phyloP scores from a whole-genome alignment of 2,888 invertebrate species.

The Microdon myrmicae region DNA sequence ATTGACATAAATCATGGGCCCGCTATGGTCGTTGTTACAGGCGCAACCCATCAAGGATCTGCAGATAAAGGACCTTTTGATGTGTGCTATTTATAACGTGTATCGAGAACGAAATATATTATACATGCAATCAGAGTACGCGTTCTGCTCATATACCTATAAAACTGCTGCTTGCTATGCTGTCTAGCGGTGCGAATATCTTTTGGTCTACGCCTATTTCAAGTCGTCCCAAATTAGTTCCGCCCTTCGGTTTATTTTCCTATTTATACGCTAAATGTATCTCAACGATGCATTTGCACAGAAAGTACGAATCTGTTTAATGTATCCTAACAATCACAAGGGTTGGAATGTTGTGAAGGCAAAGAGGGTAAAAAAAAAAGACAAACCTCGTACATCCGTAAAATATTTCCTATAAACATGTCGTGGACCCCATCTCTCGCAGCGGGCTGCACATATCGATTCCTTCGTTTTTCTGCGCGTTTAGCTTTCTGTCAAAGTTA shows the following conservation, averaged over 20 bases:
- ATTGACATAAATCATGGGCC: conserved; percentile 51
- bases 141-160: not conserved
- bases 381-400: conserved; percentile 26
- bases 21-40: conserved; percentile 34
- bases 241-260: conserved; percentile 67
- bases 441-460: conserved; percentile 6
- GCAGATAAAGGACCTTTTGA: conserved; percentile 22
- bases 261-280: conserved; percentile 59
- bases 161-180: conserved; percentile 20
- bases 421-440: not conserved
- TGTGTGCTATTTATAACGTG: conserved; percentile 44
- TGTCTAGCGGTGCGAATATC: conserved; percentile 49
- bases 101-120: no score
- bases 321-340: conserved; percentile 15
- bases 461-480: conserved; percentile 48
- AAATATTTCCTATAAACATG: conserved; percentile 36
- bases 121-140: conserved; percentile 3
- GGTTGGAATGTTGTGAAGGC: conserved; percentile 13
- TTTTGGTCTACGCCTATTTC: conserved; percentile 38
- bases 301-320: conserved; percentile 16
- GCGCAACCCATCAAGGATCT: conserved; percentile 16
- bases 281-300: conserved; percentile 38
- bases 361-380: conserved; percentile 4
- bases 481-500: conserved; percentile 49
- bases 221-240: conserved; percentile 63